Percentiles rank a stretch among this genome's conserved stretches.
Evolutionary conservation across 2,113 vertebrate species (phyloP).

Genomic region (Anhinga anhinga): DNA sequence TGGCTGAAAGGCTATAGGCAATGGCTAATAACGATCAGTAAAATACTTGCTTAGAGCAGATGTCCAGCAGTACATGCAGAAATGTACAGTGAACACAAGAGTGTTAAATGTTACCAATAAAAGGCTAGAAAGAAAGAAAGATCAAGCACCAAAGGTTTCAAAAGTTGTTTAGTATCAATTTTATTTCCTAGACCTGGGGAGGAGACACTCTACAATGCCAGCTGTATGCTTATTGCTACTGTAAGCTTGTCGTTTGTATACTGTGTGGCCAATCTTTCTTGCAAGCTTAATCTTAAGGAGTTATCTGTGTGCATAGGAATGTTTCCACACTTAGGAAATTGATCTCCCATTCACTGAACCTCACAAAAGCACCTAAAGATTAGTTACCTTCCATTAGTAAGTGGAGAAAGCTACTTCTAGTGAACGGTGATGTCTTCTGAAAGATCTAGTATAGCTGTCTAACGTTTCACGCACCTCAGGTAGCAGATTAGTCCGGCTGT

Average conservation of each 20-base stretch:
- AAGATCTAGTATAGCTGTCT: neutral
- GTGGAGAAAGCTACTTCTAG: neutral
- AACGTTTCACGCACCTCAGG: neutral
- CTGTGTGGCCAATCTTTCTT: neutral
- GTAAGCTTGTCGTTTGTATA: neutral
- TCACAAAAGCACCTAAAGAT: neutral
- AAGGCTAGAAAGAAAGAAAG: neutral
- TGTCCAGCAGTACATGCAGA: neutral
- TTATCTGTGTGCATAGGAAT: neutral
- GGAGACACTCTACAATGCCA: neutral
- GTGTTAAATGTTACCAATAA: neutral
- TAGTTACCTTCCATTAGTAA: neutral
- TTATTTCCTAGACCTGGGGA: neutral
- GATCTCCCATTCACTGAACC: neutral
- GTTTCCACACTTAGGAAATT: neutral
- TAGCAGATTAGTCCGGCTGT: neutral
- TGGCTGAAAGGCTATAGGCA: neutral
- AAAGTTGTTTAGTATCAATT: neutral
- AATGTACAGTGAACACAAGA: neutral
- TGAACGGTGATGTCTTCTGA: neutral
- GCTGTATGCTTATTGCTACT: neutral
- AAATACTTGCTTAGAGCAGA: neutral
- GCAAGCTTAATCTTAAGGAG: neutral
- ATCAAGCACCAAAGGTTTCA: neutral
- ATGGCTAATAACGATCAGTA: neutral